phyloP scores from a whole-genome alignment of 1,140 invertebrate genomes.

The Aphis gossypii region DNA sequence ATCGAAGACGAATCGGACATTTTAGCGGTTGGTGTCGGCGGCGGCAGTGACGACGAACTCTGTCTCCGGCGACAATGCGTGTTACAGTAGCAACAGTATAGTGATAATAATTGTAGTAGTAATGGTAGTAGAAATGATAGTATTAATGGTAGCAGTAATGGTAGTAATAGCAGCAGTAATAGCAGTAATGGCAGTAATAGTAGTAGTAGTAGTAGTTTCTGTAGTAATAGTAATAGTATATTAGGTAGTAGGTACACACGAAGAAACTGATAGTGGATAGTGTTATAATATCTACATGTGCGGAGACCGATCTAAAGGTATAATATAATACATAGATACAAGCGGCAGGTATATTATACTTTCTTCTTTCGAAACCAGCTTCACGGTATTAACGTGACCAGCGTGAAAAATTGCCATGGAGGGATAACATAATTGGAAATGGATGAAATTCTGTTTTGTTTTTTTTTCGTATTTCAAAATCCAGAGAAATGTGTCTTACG shows the following conservation, averaged over 20 bases:
- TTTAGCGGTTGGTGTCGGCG: neutral
- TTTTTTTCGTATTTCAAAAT: constrained; percentile 34
- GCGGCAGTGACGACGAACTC: neutral
- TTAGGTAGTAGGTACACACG: neutral
- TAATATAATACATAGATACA: neutral
- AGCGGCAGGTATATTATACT: neutral
- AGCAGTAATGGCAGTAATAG: too few relatives aligned
- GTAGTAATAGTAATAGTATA: neutral
- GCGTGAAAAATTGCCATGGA: constrained; percentile 47
- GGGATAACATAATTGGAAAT: constrained; percentile 34
- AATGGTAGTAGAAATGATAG: neutral
- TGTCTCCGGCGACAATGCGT: neutral
- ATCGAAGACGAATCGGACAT: constrained; percentile 49
- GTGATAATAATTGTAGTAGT: too few relatives aligned
- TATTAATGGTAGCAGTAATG: neutral
- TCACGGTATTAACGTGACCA: constrained; percentile 45
- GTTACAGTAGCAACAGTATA: neutral
- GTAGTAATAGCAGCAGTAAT: neutral
- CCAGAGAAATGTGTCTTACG: constrained; percentile 40
- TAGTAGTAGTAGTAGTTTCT: too few relatives aligned
- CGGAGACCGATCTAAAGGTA: neutral
- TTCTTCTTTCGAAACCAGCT: constrained; percentile 52
- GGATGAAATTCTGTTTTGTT: constrained; percentile 35
- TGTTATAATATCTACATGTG: neutral
- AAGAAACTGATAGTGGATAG: neutral